phyloP scores from a whole-genome alignment of 2,113 vertebrate species.

The Micromys minutus region DNA sequence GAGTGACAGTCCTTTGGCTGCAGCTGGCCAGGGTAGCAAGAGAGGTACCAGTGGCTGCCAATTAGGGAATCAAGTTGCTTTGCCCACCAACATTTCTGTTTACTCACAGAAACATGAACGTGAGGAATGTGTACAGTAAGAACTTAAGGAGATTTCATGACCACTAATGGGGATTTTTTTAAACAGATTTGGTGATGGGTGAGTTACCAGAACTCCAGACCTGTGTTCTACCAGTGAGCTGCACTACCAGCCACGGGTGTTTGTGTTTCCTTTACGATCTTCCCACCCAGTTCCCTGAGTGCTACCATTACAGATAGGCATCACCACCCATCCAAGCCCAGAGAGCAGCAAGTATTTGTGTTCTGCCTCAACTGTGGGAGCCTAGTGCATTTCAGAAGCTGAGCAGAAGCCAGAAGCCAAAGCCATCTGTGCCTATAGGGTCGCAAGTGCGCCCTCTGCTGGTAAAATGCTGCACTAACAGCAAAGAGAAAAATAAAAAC shows the following conservation, averaged over 20 bases:
- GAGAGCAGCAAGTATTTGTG: too few species aligned
- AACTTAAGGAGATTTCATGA: background rate
- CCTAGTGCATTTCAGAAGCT: background rate
- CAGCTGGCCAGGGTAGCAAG: background rate
- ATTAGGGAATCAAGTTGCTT: background rate
- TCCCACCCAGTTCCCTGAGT: background rate
- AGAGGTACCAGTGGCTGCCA: background rate
- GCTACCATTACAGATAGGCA: background rate
- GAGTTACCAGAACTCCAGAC: background rate
- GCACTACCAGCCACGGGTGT: background rate
- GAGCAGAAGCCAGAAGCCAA: background rate
- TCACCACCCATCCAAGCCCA: background rate
- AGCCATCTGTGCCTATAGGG: background rate
- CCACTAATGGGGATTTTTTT: background rate
- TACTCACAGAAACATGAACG: background rate
- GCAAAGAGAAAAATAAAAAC: background rate
- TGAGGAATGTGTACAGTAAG: background rate
- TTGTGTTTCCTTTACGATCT: background rate
- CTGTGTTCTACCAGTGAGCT: background rate
- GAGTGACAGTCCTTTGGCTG: background rate
- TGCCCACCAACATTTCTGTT: background rate
- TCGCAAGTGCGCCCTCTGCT: conserved; percentile 18
- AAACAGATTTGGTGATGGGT: background rate
- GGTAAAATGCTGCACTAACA: background rate
- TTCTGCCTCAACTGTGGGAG: background rate